Evolutionary conservation across 2,888 invertebrate genomes (phyloP), one percentile per base, ranked within the genome.

Genomic region (Volucella inanis): DNA sequence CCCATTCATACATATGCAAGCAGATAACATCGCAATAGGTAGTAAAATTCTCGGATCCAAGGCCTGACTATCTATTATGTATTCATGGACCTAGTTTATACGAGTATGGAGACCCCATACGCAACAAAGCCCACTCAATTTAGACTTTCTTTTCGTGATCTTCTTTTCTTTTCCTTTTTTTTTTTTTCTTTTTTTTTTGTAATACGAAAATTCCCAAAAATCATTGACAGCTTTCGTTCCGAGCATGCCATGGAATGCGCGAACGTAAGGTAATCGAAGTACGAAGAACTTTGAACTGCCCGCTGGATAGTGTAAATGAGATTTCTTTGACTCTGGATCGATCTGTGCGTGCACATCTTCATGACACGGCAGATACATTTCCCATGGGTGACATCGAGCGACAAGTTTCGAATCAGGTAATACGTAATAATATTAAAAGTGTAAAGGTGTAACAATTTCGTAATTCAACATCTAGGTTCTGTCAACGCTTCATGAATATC

Each of bases 401-500:
- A 67, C 94, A 95, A 82, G 95, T 95, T 14, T 92, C 94, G 64
- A 94, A 93, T 88, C 94, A 94, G 93, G 94, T 94, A 85, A 31
- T 4, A 31, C 68, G 68, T 54, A 9, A 39, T 18, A 9, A 43
- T 1, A 52, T 31, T 41, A 15, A 15, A 64, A 22, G 11, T 15
- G 31, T 65, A 12, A 39, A 38, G 43, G 15, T 52, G 4, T 43
- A 8, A 12, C n/a, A 9, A 39, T n/a, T 4, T 4, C 64, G 43
- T 74, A 38, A 55, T 57, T 6, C 49, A 8, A 15, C 45, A 54
- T 9, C 22, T 93, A 97, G 93, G 95, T 99, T 87, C 95, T 97
- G 92, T 95, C 96, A 87, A 98, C 98, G 0, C 93, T 99, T 15
- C 97, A 97, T 90, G 98, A 98, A 93, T 99, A 98, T 92, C 97